A percentile compares a stretch with the other conserved stretches of the same genome.
Evolutionary conservation across 2,797 vertebrate genomes (phyloP).

Genomic region (Prionace glauca): DNA sequence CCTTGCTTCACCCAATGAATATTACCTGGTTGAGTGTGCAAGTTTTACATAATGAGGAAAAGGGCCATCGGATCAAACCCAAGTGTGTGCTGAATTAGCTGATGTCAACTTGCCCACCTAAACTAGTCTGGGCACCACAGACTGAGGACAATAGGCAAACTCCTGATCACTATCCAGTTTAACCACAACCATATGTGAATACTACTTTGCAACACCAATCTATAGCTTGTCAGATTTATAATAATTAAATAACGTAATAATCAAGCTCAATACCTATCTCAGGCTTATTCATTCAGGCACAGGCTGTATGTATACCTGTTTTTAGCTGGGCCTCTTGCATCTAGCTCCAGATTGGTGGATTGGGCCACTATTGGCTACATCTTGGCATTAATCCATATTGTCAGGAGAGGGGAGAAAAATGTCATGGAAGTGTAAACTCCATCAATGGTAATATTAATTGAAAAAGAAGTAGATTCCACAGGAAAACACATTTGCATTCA

Average conservation of each 20-base stretch:
- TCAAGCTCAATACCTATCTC: background rate
- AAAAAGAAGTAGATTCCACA: background rate
- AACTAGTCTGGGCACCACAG: background rate
- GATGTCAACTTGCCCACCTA: background rate
- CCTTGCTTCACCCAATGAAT: background rate
- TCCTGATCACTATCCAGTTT: background rate
- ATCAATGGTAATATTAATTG: background rate
- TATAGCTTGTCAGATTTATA: background rate
- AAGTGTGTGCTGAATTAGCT: background rate
- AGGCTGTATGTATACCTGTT: no score
- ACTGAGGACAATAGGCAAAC: background rate
- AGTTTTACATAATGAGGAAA: background rate
- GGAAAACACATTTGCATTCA: background rate
- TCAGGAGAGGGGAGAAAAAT: background rate
- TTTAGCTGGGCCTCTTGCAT: background rate
- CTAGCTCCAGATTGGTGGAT: background rate
- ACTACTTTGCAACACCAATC: background rate
- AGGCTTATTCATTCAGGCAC: background rate
- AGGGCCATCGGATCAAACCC: background rate
- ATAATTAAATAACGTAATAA: background rate
- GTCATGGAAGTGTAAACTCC: background rate
- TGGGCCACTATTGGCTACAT: background rate
- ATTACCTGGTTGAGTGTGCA: background rate
- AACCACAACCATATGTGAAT: background rate
- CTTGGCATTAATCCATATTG: background rate